phyloP scores from a whole-genome alignment of 1,140 invertebrate species.

The Olivierus martensii region DNA sequence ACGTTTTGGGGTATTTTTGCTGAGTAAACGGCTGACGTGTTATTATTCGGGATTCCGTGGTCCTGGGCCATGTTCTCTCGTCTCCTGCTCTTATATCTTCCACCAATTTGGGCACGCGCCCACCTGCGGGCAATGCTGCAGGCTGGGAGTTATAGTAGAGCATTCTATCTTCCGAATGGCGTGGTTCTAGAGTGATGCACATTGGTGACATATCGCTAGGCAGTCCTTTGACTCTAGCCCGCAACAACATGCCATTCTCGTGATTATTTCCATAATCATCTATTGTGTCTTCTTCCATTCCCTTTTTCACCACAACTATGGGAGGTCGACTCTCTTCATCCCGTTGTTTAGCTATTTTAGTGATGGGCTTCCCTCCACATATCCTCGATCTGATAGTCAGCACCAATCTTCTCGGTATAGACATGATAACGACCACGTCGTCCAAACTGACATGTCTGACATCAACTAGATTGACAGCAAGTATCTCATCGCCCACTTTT shows the following conservation, averaged over 20 bases:
- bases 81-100: background rate
- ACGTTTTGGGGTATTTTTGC: background rate
- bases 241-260: conserved; percentile 8
- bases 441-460: conserved; percentile 95
- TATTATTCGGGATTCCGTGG: background rate
- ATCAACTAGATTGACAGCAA: conserved; percentile 94
- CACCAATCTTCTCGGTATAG: conserved; percentile 87
- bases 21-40: background rate
- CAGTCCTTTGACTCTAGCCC: conserved; percentile 7
- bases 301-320: conserved; percentile 17
- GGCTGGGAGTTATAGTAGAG: background rate
- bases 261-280: conserved; percentile 9
- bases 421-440: conserved; percentile 98
- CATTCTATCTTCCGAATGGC: background rate
- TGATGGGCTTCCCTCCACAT: conserved; percentile 7
- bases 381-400: conserved; percentile 63
- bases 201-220: background rate
- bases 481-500: conserved; percentile 90
- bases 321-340: conserved; percentile 13
- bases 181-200: background rate
- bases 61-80: background rate
- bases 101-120: background rate
- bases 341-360: conserved; percentile 1
- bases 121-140: background rate
- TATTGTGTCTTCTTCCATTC: conserved; percentile 13